phyloP scores from a whole-genome alignment of 1,140 invertebrate genomes.

The Plutomurus gul region DNA sequence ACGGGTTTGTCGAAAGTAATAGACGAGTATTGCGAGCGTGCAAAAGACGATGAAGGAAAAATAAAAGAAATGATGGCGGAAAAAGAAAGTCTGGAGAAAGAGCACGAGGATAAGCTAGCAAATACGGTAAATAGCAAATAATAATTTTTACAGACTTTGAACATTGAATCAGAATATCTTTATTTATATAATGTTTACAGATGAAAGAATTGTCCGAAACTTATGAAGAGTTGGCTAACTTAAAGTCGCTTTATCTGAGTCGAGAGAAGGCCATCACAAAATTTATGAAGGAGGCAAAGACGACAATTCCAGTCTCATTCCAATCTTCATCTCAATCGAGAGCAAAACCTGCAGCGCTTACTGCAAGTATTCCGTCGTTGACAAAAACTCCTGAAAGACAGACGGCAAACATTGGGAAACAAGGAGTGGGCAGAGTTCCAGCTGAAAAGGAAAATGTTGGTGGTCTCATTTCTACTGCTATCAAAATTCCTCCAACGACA shows the following conservation, averaged over 20 bases:
- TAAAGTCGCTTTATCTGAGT: not conserved
- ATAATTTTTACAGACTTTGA: not conserved
- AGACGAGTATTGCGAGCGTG: not conserved
- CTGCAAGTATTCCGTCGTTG: too few relatives aligned
- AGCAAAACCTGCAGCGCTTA: not conserved
- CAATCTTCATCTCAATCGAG: not conserved
- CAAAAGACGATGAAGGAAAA: not conserved
- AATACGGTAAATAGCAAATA: not conserved
- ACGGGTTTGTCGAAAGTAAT: too few relatives aligned
- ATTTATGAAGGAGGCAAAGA: not conserved
- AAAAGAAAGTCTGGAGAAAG: not conserved
- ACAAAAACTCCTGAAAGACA: too few relatives aligned
- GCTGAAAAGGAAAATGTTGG: too few relatives aligned
- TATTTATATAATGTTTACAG: not conserved
- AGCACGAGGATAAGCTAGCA: not conserved
- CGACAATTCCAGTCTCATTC: not conserved
- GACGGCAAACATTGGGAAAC: too few relatives aligned
- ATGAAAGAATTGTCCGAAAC: not conserved
- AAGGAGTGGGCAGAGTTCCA: too few relatives aligned
- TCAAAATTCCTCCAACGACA: too few relatives aligned
- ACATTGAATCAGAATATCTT: not conserved
- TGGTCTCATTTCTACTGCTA: too few relatives aligned
- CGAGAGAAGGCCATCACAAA: not conserved
- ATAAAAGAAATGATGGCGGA: not conserved
- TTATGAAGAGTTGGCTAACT: not conserved